Conservation (phyloP, 2,797 vertebrate genomes). For the Sebastes diploproa region DNA sequence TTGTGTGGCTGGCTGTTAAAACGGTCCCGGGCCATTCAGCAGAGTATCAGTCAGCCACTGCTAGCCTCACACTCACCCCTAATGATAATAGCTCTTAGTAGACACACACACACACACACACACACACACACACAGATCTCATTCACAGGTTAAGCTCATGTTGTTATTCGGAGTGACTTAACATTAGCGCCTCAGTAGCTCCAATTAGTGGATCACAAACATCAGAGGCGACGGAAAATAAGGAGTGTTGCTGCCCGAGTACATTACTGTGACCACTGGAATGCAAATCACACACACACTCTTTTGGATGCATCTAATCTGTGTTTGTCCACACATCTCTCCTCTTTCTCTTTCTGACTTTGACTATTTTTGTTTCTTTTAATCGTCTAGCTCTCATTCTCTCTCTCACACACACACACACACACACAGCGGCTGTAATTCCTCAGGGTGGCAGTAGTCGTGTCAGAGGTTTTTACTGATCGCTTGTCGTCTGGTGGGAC, state of each 20-base stretch:
- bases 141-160: constrained; percentile 32
- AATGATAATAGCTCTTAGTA: constrained; percentile 58
- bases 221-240: constrained; percentile 29
- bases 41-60: constrained; percentile 57
- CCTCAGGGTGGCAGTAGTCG: constrained; percentile 47
- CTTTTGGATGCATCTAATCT: not conserved
- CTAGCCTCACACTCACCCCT: constrained; percentile 64
- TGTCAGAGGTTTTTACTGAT: constrained; percentile 75
- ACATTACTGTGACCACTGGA: constrained; percentile 16
- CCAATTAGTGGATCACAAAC: constrained; percentile 55
- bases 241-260: not conserved
- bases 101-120: constrained; percentile 7
- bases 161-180: constrained; percentile 52
- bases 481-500: constrained; percentile 64
- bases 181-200: constrained; percentile 47
- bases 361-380: constrained; percentile 11
- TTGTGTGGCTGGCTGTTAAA: constrained; percentile 78
- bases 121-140: constrained; percentile 18
- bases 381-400: not conserved
- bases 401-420: not conserved
- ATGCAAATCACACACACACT: constrained; percentile 4
- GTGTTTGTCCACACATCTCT: not conserved
- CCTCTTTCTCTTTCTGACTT: not conserved
- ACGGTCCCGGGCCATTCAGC: constrained; percentile 56
- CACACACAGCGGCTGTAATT: constrained; percentile 21